A percentile compares a stretch with the other conserved stretches of the same genome.
phyloP scores from a whole-genome alignment of 2,888 invertebrate genomes.

The Polyploca ridens region DNA sequence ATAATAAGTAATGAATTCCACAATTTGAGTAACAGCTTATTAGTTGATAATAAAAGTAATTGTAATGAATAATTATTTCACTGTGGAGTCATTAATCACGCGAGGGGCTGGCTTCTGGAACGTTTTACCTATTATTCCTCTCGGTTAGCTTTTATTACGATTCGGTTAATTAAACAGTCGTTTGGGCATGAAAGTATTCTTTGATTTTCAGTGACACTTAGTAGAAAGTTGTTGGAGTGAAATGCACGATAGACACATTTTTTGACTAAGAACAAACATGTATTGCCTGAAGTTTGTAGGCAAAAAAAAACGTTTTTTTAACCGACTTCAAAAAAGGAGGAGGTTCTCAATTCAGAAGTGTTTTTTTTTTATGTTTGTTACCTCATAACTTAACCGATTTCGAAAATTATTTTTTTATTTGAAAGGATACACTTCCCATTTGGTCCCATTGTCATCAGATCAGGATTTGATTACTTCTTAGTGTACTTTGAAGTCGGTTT shows the following conservation, averaged over 20 bases:
- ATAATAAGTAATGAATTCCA: not conserved
- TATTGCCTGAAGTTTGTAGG: no score
- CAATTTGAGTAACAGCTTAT: not conserved
- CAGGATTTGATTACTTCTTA: no score
- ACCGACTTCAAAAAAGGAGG: no score
- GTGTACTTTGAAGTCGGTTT: no score
- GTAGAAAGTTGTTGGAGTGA: not conserved
- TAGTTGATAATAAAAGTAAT: slow-evolving; percentile 6
- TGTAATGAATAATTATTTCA: not conserved
- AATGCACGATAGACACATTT: not conserved
- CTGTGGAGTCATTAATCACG: slow-evolving; percentile 18
- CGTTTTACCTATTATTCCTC: slow-evolving; percentile 18
- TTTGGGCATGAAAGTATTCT: slow-evolving; percentile 5
- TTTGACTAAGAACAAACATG: no score
- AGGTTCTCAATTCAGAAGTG: no score
- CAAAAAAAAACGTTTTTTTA: no score
- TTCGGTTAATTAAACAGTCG: slow-evolving; percentile 17
- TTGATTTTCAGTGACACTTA: slow-evolving; percentile 12
- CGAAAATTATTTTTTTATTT: no score
- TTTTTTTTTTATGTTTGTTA: no score
- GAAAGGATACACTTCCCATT: no score
- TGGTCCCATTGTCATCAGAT: no score
- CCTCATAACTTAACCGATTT: no score
- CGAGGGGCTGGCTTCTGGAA: slow-evolving; percentile 14
- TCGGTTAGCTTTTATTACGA: slow-evolving; percentile 20